These are phyloP conservation scores for Zosterops japonicus DNA, from an alignment of 2,113 vertebrate genomes.

Conservation along the genomic window DNA sequence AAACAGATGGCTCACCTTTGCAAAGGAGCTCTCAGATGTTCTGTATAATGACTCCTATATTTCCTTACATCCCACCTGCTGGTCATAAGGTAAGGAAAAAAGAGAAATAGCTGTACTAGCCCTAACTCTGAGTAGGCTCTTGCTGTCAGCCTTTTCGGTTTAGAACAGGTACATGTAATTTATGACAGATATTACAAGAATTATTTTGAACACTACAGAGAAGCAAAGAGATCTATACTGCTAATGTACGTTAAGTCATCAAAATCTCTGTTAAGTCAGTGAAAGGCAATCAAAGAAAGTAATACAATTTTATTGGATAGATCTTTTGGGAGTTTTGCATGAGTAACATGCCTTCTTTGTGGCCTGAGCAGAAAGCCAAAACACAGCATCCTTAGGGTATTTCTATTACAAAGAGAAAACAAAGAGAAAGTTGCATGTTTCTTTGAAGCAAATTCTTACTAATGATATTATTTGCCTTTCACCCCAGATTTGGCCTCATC, in stretches of 20 bases:
- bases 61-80: neutral
- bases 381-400: neutral
- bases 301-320: neutral
- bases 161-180: neutral
- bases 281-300: neutral
- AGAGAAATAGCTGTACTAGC: neutral
- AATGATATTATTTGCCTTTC: neutral
- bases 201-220: neutral
- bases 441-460: neutral
- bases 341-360: neutral
- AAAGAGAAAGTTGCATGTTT: neutral
- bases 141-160: neutral
- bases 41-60: neutral
- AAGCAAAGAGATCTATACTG: neutral
- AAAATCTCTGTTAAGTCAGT: neutral
- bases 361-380: neutral
- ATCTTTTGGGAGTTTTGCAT: neutral
- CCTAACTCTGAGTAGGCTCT: neutral
- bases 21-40: neutral
- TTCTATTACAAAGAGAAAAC: neutral
- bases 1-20: conserved; percentile 33
- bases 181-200: neutral
- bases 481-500: neutral
- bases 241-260: neutral
- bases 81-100: neutral